phyloP scores from a whole-genome alignment of 2,888 invertebrate genomes.

The Parthenolecanium corni region DNA sequence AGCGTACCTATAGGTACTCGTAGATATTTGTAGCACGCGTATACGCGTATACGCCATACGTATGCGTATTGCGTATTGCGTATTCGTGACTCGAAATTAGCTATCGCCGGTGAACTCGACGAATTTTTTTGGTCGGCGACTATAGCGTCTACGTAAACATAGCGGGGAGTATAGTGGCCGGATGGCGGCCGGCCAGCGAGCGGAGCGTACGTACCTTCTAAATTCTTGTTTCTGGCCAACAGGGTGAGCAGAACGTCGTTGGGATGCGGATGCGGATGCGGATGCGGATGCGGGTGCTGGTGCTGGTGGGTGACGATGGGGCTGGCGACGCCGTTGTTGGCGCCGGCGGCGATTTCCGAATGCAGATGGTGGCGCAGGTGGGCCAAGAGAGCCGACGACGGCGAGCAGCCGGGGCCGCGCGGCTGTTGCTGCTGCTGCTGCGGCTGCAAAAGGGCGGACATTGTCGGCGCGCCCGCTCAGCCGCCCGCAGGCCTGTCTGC shows the following conservation, averaged over 20 bases:
- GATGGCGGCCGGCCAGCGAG: not conserved
- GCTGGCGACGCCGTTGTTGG: not conserved
- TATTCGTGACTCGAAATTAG: too few species aligned
- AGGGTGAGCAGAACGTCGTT: constrained; percentile 25
- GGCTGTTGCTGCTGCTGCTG: constrained; percentile 18
- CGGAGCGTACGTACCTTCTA: constrained; percentile 18
- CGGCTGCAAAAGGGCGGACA: constrained; percentile 13
- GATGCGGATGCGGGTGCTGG: not conserved
- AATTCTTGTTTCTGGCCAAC: constrained; percentile 21
- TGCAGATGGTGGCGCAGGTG: constrained; percentile 16
- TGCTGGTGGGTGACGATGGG: not conserved
- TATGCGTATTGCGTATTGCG: too few species aligned
- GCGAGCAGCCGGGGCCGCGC: constrained; percentile 11
- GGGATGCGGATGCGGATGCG: constrained; percentile 17
- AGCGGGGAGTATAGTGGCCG: too few species aligned
- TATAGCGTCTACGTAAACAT: too few species aligned
- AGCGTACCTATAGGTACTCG: too few species aligned
- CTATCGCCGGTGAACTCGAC: too few species aligned
- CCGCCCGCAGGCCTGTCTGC: too few species aligned
- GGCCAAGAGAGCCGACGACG: constrained; percentile 15
- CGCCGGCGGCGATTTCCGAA: not conserved
- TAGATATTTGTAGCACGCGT: too few species aligned
- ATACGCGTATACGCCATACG: too few species aligned
- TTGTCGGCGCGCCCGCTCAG: not conserved
- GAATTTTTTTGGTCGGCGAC: too few species aligned